Evolutionary conservation across 92 coral and sea anemone species (phyloP), one percentile per base, ranked within the genome.

Genomic region (Zoanthus sansibaricus): DNA sequence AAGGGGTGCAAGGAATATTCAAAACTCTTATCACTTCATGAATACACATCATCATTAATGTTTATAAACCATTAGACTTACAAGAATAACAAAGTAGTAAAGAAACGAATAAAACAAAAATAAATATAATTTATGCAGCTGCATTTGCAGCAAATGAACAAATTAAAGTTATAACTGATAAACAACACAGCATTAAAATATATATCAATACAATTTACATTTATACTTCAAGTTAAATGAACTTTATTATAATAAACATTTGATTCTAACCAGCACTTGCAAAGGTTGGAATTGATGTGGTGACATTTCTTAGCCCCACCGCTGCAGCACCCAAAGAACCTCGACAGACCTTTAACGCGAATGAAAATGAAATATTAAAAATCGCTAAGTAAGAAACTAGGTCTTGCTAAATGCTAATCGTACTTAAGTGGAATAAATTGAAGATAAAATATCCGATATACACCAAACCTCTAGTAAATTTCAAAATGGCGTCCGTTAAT

Each of bases 291-390:
- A 87, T 82, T 9, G 98, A 88, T 20, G 98, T 92, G 48, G 89
- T 77, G 20, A 97, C 89, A 89, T 95, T 94, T 89, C 99, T 87
- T 25, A 93, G 90, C 44, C 93, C 97, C 74, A 93, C 93, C 55
- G 94, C 91, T 15, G 94, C 88, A 52, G 95, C 98, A 75, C 98
- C 96, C 77, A 97, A 89, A 56, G 98, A 93, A 37, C 99, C 99
- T 88, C 96, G 97, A 89, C 93, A 94, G 86, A 95, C 87, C 96
- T 97, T 68, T 64, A 61, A 1, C 1, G 42, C 47, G 15, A 44
- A 44, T 51, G 2, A 37, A 37, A 37, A 4, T 37, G 42, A 4
- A 37, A 37, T 37, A 37, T 37, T 37, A 37, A 74, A 48, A 11
- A 20, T 45, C 71, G 12, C 17, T 71, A 54, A 4, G 64, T 51